A percentile compares a stretch with the other conserved stretches of the same genome.
phyloP scores from a whole-genome alignment of 2,888 invertebrate genomes.

The Andrena dorsata region DNA sequence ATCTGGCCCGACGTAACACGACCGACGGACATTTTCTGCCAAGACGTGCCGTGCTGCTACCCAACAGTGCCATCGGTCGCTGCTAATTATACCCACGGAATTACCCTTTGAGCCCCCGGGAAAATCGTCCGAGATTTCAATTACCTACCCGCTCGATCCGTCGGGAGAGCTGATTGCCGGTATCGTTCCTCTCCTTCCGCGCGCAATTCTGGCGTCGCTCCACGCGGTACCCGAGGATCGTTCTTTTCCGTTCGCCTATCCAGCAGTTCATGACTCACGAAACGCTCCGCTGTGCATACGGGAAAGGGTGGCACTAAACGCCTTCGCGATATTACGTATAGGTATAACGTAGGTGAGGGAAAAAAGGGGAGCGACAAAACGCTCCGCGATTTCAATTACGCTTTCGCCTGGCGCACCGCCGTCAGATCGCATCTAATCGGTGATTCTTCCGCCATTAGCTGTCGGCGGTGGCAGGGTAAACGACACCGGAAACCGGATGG shows the following conservation, averaged over 20 bases:
- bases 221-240: not conserved
- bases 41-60: constrained; percentile 43
- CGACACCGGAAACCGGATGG: constrained; percentile 74
- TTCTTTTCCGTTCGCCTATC: not conserved
- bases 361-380: constrained; percentile 11
- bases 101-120: constrained; percentile 31
- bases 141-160: constrained; percentile 38
- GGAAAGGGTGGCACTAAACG: not conserved
- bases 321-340: not conserved
- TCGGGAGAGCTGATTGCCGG: constrained; percentile 7
- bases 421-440: constrained; percentile 56
- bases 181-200: constrained; percentile 17
- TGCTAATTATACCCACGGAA: constrained; percentile 47
- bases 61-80: constrained; percentile 47
- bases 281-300: not conserved
- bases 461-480: constrained; percentile 59
- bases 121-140: constrained; percentile 53
- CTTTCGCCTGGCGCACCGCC: constrained; percentile 31
- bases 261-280: not conserved
- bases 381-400: constrained; percentile 52
- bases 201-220: not conserved
- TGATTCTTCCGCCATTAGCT: constrained; percentile 61
- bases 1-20: constrained; percentile 51
- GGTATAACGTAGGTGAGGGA: too few relatives aligned
- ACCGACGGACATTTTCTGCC: constrained; percentile 53